These are phyloP conservation scores for Cheilosia vulpina DNA, from an alignment of 2,888 invertebrate species.

Conservation along the genomic window DNA sequence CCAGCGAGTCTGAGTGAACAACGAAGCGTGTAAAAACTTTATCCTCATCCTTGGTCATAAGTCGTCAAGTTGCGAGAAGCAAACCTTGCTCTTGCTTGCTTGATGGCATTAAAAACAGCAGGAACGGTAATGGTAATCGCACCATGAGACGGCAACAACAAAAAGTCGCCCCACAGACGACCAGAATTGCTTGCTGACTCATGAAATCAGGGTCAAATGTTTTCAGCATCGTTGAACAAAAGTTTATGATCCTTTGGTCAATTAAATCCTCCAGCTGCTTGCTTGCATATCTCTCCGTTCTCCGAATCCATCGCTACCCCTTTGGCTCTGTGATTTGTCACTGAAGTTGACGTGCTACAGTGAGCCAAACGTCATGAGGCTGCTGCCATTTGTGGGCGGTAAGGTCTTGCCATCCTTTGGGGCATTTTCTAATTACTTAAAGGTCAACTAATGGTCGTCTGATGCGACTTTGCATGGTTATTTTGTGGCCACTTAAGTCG, in stretches of 20 bases:
- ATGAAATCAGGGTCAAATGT: constrained; percentile 82
- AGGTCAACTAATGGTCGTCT: constrained; percentile 74
- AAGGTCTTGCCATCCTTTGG: constrained; percentile 27
- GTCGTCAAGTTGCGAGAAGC: constrained; percentile 62
- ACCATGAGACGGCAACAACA: constrained; percentile 57
- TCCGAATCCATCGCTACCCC: constrained; percentile 38
- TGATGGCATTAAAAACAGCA: constrained; percentile 76
- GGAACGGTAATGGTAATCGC: constrained; percentile 76
- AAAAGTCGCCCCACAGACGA: constrained; percentile 30
- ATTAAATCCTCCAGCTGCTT: constrained; percentile 81
- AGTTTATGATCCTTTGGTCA: constrained; percentile 83
- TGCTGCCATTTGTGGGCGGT: constrained; percentile 62
- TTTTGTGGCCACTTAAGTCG: constrained; percentile 76
- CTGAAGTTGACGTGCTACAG: constrained; percentile 55
- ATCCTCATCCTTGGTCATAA: constrained; percentile 68
- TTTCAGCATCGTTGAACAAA: constrained; percentile 81
- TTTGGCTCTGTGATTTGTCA: constrained; percentile 65
- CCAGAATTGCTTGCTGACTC: constrained; percentile 79
- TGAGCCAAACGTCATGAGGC: constrained; percentile 38
- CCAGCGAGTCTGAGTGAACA: constrained; percentile 42
- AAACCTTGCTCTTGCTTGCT: constrained; percentile 46
- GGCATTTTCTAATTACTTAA: constrained; percentile 72
- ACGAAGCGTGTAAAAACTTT: constrained; percentile 74
- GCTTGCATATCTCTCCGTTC: constrained; percentile 52
- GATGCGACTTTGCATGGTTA: constrained; percentile 72